These are phyloP conservation scores for Platycnemis pennipes DNA, from an alignment of 2,888 invertebrate genomes.

Conservation along the genomic window DNA sequence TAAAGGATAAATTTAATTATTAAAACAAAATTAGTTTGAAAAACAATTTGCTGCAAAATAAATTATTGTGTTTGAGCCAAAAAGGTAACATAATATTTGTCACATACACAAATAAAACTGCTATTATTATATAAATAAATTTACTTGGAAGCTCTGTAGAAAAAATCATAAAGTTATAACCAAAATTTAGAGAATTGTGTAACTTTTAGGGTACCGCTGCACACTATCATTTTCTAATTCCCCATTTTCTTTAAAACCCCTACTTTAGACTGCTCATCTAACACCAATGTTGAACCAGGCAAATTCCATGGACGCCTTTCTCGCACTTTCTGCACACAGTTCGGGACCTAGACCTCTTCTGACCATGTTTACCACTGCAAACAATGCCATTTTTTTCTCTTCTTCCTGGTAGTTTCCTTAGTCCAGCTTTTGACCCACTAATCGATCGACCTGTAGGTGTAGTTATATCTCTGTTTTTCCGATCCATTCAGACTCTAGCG, in stretches of 20 bases:
- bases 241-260: neutral
- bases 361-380: slow-evolving; percentile 14
- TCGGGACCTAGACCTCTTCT: neutral
- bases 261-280: neutral
- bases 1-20: too few relatives aligned
- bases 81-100: too few relatives aligned
- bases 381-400: neutral
- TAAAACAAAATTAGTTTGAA: too few relatives aligned
- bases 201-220: neutral
- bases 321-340: neutral
- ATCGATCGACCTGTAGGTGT: neutral
- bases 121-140: too few relatives aligned
- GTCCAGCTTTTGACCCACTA: neutral
- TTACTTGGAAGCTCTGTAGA: neutral
- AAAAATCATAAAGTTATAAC: neutral
- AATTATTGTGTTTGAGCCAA: too few relatives aligned
- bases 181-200: neutral
- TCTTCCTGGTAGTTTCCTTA: neutral
- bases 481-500: neutral
- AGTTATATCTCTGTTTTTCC: neutral
- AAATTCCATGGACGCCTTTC: neutral
- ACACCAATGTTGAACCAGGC: neutral
- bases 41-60: too few relatives aligned
- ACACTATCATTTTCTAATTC: neutral
- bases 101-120: too few relatives aligned